These are phyloP conservation scores for Pavo muticus DNA, from an alignment of 2,113 vertebrate species.

Conservation along the genomic window DNA sequence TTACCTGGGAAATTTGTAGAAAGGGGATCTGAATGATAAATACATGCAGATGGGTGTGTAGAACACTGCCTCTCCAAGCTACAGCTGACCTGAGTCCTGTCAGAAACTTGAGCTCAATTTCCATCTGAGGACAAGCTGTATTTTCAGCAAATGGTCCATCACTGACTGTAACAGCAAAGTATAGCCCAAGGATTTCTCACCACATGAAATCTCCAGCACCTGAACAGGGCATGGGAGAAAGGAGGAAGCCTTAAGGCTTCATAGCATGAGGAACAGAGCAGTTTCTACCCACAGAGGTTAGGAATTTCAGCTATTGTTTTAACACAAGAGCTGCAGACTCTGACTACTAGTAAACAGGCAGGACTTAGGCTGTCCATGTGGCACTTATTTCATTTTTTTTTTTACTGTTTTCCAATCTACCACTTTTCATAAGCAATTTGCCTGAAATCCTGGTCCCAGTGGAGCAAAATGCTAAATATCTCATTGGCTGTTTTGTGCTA, in stretches of 20 bases:
- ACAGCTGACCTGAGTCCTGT: not conserved
- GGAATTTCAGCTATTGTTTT: not conserved
- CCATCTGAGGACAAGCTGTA: not conserved
- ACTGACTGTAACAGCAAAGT: not conserved
- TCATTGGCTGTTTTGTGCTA: not conserved
- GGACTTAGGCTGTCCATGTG: not conserved
- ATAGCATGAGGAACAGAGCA: not conserved
- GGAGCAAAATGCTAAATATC: not conserved
- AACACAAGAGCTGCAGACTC: not conserved
- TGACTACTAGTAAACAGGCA: not conserved
- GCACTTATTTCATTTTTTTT: not conserved
- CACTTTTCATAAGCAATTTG: not conserved
- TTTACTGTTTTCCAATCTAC: not conserved
- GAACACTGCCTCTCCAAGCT: not conserved
- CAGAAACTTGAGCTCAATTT: not conserved
- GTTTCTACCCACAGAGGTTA: not conserved
- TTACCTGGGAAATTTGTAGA: not conserved
- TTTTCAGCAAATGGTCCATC: not conserved
- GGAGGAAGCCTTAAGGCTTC: not conserved
- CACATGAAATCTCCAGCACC: not conserved
- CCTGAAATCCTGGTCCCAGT: not conserved
- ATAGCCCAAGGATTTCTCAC: not conserved
- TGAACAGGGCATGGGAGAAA: not conserved
- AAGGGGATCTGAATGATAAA: not conserved
- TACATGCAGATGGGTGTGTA: fast-evolving